phyloP scores from a whole-genome alignment of 2,113 vertebrate species.

The Zosterops lateralis region DNA sequence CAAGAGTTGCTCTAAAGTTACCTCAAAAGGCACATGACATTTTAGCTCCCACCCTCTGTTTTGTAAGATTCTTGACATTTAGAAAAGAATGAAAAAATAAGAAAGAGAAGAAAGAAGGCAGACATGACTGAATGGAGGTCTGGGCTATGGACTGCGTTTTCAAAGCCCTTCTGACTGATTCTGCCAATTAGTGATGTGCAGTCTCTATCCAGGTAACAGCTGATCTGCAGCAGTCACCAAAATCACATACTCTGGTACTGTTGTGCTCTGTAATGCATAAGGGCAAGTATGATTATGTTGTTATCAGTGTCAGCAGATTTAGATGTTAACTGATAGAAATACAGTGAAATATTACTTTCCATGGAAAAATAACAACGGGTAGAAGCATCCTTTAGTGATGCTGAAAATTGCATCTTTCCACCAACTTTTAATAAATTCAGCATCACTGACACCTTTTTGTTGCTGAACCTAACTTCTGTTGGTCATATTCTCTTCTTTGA shows the following conservation, averaged over 20 bases:
- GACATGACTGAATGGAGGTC: not conserved
- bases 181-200: not conserved
- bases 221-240: not conserved
- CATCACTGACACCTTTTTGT: not conserved
- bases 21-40: not conserved
- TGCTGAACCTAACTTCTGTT: not conserved
- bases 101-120: not conserved
- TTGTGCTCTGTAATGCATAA: not conserved
- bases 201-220: not conserved
- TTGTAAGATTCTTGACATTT: not conserved
- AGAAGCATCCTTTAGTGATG: not conserved
- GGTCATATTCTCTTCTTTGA: not conserved
- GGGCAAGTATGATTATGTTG: not conserved
- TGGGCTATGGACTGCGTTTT: not conserved
- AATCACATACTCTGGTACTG: not conserved
- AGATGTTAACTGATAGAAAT: not conserved
- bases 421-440: not conserved
- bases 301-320: not conserved
- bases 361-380: not conserved
- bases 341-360: not conserved
- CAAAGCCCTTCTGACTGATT: not conserved
- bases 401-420: not conserved
- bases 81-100: not conserved
- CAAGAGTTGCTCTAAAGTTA: not conserved
- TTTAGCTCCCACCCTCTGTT: not conserved